Evolutionary conservation across 2,888 invertebrate species (phyloP), one percentile per base, ranked within the genome.

Genomic region (Biston betularia): DNA sequence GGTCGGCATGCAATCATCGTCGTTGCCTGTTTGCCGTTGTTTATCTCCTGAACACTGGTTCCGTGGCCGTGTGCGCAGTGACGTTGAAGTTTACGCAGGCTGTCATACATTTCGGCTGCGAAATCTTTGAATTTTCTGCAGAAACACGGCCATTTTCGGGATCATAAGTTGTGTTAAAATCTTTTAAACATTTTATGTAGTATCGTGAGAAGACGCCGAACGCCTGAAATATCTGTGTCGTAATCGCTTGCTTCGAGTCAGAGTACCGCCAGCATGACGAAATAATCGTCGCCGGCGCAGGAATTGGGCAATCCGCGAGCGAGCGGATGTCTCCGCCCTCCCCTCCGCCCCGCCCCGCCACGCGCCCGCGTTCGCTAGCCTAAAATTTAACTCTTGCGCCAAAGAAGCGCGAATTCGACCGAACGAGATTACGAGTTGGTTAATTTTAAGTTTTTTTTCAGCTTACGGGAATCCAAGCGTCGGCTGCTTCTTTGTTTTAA

Each of bases 41-140:
- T 53, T 67, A 52, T 65, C 59, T 54, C 67, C 69, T 66, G 15
- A 2, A 7, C 6, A 24, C 52, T 62, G 49, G 33, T 59, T 72
- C 68, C 66, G 72, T 74, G 78, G 81, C 80, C 79, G 81, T 87
- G 89, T 89, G 85, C 80, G 92, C 93, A 93, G 93, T 93, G 93
- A 90, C 87, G 89, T 92, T 88, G 86, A 90, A 76, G 90, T 85
- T 93, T 92, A 88, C 93, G 93, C 91, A 90, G 88, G 87, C 92
- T 90, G 92, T 66, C 76, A 67, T 81, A 79, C 70, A 74, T 84
- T 84, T 90, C 86, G 88, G 92, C 90, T 92, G 88, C 90, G 92
- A 89, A 89, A 91, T 91, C 90, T 73, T 89, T 89, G 91, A 89
- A 91, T 80, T 93, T 93, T 93, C 93, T 93, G 93, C 88, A 68